Evolutionary conservation across 1,140 invertebrate genomes (phyloP).

Genomic region (Ceratina japonica): DNA sequence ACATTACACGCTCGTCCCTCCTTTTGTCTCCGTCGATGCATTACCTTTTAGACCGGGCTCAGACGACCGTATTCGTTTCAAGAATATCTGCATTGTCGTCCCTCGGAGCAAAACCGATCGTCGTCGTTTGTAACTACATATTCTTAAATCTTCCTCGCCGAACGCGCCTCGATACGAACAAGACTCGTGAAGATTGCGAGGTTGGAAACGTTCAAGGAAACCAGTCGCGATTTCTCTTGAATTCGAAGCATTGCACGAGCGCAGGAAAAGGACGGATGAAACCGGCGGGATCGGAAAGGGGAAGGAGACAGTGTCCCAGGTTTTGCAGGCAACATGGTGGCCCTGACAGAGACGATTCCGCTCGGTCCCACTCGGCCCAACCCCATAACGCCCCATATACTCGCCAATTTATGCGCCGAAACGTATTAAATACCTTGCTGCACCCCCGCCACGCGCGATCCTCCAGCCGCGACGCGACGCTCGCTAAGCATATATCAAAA

Average conservation of each 20-base stretch:
- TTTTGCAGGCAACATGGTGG: slow-evolving; percentile 61
- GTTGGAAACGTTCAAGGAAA: slow-evolving; percentile 1
- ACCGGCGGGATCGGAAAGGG: background rate
- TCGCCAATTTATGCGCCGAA: slow-evolving; percentile 76
- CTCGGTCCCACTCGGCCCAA: slow-evolving; percentile 56
- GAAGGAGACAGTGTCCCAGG: slow-evolving; percentile 49
- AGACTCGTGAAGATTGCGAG: background rate
- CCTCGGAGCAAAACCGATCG: too few relatives aligned
- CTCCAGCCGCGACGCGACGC: slow-evolving; percentile 42
- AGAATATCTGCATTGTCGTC: too few relatives aligned
- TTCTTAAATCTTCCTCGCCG: too few relatives aligned
- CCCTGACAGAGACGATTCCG: slow-evolving; percentile 58
- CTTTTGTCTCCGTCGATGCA: too few relatives aligned
- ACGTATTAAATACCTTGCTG: slow-evolving; percentile 74
- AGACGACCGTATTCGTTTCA: too few relatives aligned
- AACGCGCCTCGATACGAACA: background rate
- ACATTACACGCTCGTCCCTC: too few relatives aligned
- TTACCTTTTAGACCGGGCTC: too few relatives aligned
- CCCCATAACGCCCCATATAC: slow-evolving; percentile 76
- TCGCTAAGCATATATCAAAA: slow-evolving; percentile 67
- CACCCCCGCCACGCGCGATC: slow-evolving; percentile 58
- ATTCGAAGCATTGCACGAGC: background rate
- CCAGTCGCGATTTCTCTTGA: slow-evolving; percentile 3
- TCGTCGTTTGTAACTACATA: background rate
- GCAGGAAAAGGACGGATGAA: slow-evolving; percentile 8